Percentiles rank a stretch among this genome's conserved stretches.
These are phyloP conservation scores for Eueremaeus valkanovi DNA, from an alignment of 2,888 invertebrate genomes.

Conservation along the genomic window DNA sequence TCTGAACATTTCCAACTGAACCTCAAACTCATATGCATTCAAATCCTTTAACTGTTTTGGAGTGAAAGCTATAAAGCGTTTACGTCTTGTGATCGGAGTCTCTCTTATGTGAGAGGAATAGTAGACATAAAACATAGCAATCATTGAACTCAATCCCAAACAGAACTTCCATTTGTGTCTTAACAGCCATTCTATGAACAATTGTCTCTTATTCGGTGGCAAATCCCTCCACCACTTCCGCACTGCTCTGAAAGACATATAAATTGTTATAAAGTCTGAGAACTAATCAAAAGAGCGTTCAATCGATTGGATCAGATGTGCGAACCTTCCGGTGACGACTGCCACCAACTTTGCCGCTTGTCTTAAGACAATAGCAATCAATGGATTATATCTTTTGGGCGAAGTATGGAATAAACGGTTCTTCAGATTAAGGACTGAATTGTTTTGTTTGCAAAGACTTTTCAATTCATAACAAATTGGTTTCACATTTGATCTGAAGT, in stretches of 20 bases:
- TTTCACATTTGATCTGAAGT: background rate
- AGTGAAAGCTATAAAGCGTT: constrained; percentile 57
- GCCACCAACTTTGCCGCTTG: constrained; percentile 51
- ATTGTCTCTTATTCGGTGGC: constrained; percentile 51
- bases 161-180: constrained; percentile 43
- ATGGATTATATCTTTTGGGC: constrained; percentile 48
- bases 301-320: background rate
- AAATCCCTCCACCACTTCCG: constrained; percentile 55
- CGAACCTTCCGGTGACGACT: constrained; percentile 49
- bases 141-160: background rate
- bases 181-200: constrained; percentile 46
- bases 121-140: constrained; percentile 46
- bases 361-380: constrained; percentile 50
- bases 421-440: background rate
- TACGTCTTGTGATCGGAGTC: constrained; percentile 57
- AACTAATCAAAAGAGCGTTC: background rate
- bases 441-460: background rate
- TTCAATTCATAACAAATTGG: background rate
- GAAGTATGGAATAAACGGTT: constrained; percentile 46
- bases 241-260: constrained; percentile 49
- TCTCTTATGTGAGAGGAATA: constrained; percentile 55
- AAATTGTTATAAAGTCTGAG: too few relatives aligned
- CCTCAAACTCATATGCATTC: constrained; percentile 53
- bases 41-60: constrained; percentile 54
- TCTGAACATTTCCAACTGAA: constrained; percentile 51